Evolutionary conservation across 2,113 vertebrate species (phyloP), one percentile per base, ranked within the genome.

Genomic region (Gopherus flavomarginatus): DNA sequence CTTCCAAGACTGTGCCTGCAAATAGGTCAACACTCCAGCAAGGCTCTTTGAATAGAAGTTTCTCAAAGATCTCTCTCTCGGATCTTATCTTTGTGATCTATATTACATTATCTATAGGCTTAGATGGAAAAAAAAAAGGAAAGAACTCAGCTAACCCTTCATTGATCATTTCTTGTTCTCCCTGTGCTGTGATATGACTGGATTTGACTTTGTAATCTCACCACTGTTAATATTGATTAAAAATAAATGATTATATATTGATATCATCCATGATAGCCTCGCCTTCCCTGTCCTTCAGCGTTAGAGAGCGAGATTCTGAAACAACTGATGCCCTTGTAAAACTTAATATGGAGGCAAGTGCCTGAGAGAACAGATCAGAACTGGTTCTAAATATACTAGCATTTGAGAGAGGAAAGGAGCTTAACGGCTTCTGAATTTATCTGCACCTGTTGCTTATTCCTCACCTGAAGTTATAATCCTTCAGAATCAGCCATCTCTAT

Each of bases 181-280:
- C 83, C 38, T 11, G 0, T 1, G 6, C 82, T 44, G 65, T 65
- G 93, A 94, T 31, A 29, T 80, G 90, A 97, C 85, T 14, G 6
- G 72, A 94, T 81, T 93, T 96, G 96, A 96, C 94, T 96, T 42
- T n/a, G 87, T 93, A 92, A 96, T 96, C 92, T 94, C 95, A 96
- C 93, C 95, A 92, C 91, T 96, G 94, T 82, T 97, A 96, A 96
- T 94, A 86, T 87, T 72, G 59, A 95, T 96, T 97, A 95, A 96
- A 97, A 92, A 3, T 92, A 95, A 96, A 96, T 95, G 85, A 95
- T 94, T 96, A 31, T 87, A 85, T 62, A 95, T 96, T 96, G 92
- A 14, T 91, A 96, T 93, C 93, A 82, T 10, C 4, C 53, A 82
- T 94, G 92, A 91, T 93, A 95, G 96, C 77, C 90, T 86, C 91